A percentile compares a stretch with the other conserved stretches of the same genome.
Evolutionary conservation across 2,797 vertebrate genomes (phyloP).

Genomic region (Muscicapa striata): DNA sequence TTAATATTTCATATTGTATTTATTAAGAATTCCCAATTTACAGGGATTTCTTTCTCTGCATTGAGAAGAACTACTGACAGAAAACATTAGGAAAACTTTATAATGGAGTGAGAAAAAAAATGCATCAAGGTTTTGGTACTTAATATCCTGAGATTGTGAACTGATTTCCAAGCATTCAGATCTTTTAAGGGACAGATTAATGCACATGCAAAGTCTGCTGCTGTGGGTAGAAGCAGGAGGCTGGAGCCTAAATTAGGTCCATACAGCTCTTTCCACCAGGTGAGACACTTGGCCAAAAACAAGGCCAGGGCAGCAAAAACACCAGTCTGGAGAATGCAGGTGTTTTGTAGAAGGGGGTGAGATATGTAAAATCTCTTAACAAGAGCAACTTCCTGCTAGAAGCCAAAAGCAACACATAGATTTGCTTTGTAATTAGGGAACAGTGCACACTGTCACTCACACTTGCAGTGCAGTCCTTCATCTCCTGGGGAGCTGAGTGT

Average conservation of each 20-base stretch:
- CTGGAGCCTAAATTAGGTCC: not conserved
- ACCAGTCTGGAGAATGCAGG: not conserved
- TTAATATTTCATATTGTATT: not conserved
- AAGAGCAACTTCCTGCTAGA: not conserved
- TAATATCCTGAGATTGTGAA: not conserved
- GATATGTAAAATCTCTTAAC: not conserved
- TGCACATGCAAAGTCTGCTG: not conserved
- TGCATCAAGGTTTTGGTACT: not conserved
- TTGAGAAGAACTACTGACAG: not conserved
- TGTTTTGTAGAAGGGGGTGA: not conserved
- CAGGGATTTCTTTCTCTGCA: not conserved
- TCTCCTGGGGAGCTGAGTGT: not conserved
- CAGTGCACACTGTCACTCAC: not conserved
- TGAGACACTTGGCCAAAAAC: not conserved
- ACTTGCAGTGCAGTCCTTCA: not conserved
- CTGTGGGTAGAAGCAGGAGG: not conserved
- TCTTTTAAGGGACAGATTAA: not conserved
- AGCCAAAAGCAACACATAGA: not conserved
- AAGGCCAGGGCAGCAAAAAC: not conserved
- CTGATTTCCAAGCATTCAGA: not conserved
- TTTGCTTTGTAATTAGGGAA: not conserved
- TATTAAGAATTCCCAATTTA: not conserved
- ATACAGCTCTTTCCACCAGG: not conserved
- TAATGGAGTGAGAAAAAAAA: not conserved
- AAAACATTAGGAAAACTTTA: not conserved